Conservation (phyloP, 2,113 vertebrate species). For the Thalassarche chlororhynchos region DNA sequence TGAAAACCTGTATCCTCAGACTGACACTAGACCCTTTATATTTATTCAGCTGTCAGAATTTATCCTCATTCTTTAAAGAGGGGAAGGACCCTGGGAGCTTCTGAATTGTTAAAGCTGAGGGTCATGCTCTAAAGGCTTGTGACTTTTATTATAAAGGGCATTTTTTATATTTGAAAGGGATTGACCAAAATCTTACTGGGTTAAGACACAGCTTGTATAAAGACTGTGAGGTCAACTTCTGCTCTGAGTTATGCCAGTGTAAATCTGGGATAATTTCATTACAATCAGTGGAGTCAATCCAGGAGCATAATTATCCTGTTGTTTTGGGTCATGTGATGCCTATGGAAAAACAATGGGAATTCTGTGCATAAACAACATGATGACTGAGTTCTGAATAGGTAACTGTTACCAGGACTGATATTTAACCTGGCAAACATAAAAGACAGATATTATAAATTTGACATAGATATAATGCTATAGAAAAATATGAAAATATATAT, state of each 20-base stretch:
- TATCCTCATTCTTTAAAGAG: conserved; percentile 62
- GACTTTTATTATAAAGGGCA: conserved; percentile 16
- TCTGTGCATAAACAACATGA: background rate
- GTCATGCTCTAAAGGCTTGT: conserved; percentile 6
- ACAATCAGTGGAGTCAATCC: conserved; percentile 5
- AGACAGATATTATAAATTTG: background rate
- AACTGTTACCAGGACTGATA: background rate
- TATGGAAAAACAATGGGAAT: conserved; percentile 7
- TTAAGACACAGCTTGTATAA: conserved; percentile 38
- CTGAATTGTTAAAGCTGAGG: conserved; percentile 34
- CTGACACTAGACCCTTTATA: conserved; percentile 67
- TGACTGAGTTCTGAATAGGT: background rate
- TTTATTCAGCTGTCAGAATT: conserved; percentile 72
- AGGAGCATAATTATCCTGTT: conserved; percentile 21
- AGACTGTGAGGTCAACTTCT: conserved; percentile 41
- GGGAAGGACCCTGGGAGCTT: conserved; percentile 51
- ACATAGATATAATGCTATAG: background rate
- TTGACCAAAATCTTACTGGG: conserved; percentile 21
- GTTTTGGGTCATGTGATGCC: background rate
- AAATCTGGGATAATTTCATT: conserved; percentile 52
- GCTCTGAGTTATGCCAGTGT: conserved; percentile 23
- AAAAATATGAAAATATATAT: background rate
- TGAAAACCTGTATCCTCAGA: conserved; percentile 63
- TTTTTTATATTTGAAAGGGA: conserved; percentile 34
- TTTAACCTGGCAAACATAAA: background rate